Evolutionary conservation across 2,797 vertebrate species (phyloP).

Genomic region (Molothrus aeneus): DNA sequence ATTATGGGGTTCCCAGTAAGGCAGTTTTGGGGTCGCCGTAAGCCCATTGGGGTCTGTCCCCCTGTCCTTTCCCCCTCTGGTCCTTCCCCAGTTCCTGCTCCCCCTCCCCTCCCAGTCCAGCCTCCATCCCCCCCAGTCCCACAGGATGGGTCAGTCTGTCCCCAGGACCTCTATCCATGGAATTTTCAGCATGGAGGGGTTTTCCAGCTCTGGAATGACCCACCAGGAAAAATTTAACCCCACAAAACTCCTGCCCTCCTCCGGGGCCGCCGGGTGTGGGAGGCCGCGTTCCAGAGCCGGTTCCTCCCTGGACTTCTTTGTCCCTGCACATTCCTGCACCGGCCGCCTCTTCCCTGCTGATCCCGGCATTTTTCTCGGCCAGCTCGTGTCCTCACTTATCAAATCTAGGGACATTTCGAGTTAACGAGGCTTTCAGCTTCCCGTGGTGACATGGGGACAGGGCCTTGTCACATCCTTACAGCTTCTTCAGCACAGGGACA

Average conservation of each 20-base stretch:
- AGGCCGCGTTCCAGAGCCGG: neutral
- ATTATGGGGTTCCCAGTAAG: too few relatives aligned
- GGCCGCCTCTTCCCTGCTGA: neutral
- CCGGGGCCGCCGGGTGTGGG: fast-evolving
- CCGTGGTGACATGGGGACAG: neutral
- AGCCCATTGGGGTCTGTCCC: fast-evolving
- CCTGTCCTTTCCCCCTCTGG: fast-evolving
- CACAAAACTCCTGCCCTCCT: fast-evolving
- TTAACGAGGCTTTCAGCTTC: conserved; percentile 3
- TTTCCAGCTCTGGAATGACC: neutral
- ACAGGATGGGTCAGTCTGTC: fast-evolving
- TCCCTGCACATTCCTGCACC: neutral
- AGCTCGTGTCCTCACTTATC: neutral
- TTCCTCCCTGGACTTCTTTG: neutral
- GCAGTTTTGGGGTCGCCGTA: neutral
- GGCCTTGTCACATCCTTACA: fast-evolving
- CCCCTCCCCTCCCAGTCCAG: fast-evolving
- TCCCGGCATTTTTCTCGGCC: fast-evolving
- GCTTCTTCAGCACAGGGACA: fast-evolving
- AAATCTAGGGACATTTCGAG: neutral
- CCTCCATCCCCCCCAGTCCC: too few relatives aligned
- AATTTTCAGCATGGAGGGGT: fast-evolving
- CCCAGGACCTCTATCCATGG: fast-evolving
- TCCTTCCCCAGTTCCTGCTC: fast-evolving
- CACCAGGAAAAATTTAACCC: neutral